Conservation (phyloP, 2,888 invertebrate species). For the Smittia aterrima region DNA sequence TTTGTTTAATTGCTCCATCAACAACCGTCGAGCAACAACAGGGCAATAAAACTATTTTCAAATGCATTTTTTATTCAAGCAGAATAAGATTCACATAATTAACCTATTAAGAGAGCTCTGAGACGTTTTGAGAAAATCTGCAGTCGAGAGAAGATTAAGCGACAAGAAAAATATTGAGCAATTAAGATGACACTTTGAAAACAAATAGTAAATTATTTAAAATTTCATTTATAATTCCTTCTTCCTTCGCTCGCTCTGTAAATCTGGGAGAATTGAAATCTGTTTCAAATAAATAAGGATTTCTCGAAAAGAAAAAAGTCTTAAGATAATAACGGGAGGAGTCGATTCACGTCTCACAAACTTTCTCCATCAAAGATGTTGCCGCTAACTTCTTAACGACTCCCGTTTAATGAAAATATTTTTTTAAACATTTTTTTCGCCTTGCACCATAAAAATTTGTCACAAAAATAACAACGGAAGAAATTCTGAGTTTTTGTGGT, state of each 20-base stretch:
- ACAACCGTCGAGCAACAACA: not conserved
- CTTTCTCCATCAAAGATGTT: too few species aligned
- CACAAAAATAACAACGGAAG: constrained; percentile 6
- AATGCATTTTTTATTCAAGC: constrained; percentile 11
- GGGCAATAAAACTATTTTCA: constrained; percentile 25
- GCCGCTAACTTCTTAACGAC: too few species aligned
- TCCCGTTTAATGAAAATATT: not conserved
- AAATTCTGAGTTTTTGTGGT: not conserved
- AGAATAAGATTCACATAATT: not conserved
- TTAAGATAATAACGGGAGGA: constrained; percentile 12
- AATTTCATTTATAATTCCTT: constrained; percentile 39
- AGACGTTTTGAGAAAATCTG: not conserved
- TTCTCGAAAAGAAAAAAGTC: not conserved
- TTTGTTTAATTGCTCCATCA: constrained; percentile 35
- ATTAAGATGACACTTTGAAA: constrained; percentile 40
- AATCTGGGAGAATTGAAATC: constrained; percentile 36
- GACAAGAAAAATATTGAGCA: constrained; percentile 34
- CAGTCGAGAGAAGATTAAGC: not conserved
- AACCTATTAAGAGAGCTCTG: not conserved
- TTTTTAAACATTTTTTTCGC: not conserved
- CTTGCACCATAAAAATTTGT: not conserved
- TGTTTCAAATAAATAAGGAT: constrained; percentile 38
- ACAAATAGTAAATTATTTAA: constrained; percentile 40
- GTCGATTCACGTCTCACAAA: too few species aligned
- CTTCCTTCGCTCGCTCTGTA: not conserved